These are phyloP conservation scores for Oryzias dopingdopingensis DNA, from an alignment of 2,797 vertebrate genomes.

Conservation along the genomic window DNA sequence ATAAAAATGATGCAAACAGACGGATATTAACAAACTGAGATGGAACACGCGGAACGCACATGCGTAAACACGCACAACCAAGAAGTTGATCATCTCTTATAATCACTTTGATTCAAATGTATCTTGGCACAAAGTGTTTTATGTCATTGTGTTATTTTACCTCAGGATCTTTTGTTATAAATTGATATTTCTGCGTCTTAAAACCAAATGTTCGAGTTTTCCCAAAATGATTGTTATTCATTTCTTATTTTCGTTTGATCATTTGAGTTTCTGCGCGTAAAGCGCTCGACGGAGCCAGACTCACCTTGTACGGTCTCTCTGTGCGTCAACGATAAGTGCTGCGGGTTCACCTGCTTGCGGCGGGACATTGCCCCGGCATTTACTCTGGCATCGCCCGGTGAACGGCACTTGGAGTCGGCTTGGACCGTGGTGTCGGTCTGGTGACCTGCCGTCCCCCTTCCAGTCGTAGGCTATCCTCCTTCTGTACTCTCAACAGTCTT, in stretches of 20 bases:
- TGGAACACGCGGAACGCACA: constrained; percentile 36
- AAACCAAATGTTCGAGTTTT: too few relatives aligned
- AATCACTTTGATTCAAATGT: too few relatives aligned
- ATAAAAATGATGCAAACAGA: neutral
- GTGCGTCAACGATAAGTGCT: constrained; percentile 94
- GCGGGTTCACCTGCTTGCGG: constrained; percentile 99
- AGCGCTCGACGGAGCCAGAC: constrained; percentile 48
- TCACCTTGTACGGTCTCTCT: constrained; percentile 94
- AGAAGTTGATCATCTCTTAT: too few relatives aligned
- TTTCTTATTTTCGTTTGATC: neutral
- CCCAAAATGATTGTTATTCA: neutral
- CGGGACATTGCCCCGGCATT: constrained; percentile 99
- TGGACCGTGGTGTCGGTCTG: constrained; percentile 80
- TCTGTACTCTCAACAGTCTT: constrained; percentile 15
- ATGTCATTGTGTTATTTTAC: too few relatives aligned
- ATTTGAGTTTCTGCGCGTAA: too few relatives aligned
- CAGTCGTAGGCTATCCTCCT: constrained; percentile 7
- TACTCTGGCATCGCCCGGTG: constrained; percentile 98
- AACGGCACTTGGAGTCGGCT: constrained; percentile 86
- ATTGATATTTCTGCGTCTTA: too few relatives aligned
- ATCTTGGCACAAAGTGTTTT: too few relatives aligned
- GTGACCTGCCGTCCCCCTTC: constrained; percentile 45
- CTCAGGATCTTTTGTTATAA: too few relatives aligned
- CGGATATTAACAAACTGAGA: constrained; percentile 19
- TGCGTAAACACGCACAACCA: constrained; percentile 8